Percentiles rank a stretch among this genome's conserved stretches.
Conservation (phyloP, 1,140 invertebrate genomes). For the Trigoniulus corallinus region DNA sequence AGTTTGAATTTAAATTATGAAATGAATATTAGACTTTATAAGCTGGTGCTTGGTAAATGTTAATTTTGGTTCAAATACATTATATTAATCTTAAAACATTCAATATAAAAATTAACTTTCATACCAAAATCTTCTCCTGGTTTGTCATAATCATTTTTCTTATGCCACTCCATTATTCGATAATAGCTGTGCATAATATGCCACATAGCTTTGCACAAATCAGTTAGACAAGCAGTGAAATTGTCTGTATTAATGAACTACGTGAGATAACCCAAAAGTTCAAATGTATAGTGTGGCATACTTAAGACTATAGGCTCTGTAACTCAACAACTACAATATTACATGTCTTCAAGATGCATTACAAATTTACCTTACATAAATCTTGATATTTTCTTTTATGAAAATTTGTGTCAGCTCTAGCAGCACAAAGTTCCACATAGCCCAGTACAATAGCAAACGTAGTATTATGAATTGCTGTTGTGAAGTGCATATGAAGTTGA, state of each 20-base stretch:
- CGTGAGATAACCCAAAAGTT: conserved; percentile 17
- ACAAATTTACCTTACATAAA: conserved; percentile 42
- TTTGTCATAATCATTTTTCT: conserved; percentile 7
- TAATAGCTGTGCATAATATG: conserved; percentile 65
- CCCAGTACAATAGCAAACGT: conserved; percentile 58
- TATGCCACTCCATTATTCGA: conserved; percentile 62
- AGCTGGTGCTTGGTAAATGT: no score
- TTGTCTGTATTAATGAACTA: conserved; percentile 52
- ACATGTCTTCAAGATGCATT: neutral
- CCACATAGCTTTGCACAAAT: conserved; percentile 68
- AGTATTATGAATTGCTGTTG: conserved; percentile 78
- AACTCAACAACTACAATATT: no score
- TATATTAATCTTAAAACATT: no score
- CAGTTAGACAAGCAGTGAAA: conserved; percentile 60
- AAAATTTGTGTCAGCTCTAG: conserved; percentile 30
- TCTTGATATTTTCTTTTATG: conserved; percentile 58
- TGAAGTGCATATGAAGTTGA: conserved; percentile 87
- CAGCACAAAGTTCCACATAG: conserved; percentile 46
- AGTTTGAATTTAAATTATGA: neutral
- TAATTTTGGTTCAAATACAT: no score
- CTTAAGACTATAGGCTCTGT: no score
- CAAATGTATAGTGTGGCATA: no score
- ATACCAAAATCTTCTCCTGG: neutral
- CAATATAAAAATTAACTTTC: no score
- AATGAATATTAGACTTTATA: no score